phyloP scores from a whole-genome alignment of 30 jellyfish, hydroid and myxozoan genomes.

The Aurelia coerulea region DNA sequence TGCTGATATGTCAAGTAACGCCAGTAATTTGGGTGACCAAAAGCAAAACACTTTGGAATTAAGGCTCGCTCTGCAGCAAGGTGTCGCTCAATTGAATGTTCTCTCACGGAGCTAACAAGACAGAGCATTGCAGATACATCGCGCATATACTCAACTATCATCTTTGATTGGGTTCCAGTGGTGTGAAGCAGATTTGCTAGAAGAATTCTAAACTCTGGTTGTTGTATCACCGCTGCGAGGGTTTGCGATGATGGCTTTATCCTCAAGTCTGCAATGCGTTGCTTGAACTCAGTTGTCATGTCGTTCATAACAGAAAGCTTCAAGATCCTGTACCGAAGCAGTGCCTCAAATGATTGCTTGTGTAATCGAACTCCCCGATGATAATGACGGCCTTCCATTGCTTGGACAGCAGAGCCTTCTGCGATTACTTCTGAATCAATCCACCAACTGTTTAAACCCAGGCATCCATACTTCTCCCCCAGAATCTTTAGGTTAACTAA shows the following conservation, averaged over 20 bases:
- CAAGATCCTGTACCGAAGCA: slow-evolving; percentile 58
- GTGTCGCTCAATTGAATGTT: slow-evolving; percentile 45
- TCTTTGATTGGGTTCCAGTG: slow-evolving; percentile 1
- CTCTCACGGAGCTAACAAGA: slow-evolving; percentile 7
- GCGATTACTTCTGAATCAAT: slow-evolving; percentile 51
- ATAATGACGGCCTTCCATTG: slow-evolving; percentile 64
- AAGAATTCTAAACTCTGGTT: slow-evolving; percentile 41
- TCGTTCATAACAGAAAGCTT: slow-evolving; percentile 33
- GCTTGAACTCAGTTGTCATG: slow-evolving; percentile 54
- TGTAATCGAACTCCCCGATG: slow-evolving; percentile 47
- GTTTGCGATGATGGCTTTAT: slow-evolving; percentile 49
- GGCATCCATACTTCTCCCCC: slow-evolving; percentile 60
- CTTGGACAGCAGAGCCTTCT: slow-evolving; percentile 69
- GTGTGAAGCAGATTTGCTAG: slow-evolving; percentile 36
- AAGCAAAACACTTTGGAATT: no score
- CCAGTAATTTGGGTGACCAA: no score
- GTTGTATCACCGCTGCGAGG: slow-evolving; percentile 47
- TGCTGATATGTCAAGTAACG: no score
- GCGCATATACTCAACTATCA: not conserved
- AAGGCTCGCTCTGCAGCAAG: no score
- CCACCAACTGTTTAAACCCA: slow-evolving; percentile 61
- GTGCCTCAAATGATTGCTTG: slow-evolving; percentile 55
- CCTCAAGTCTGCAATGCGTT: slow-evolving; percentile 62
- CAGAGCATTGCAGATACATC: slow-evolving; percentile 29
- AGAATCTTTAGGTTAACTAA: slow-evolving; percentile 44